These are phyloP conservation scores for Embidobia sp. DNA, from an alignment of 2,888 invertebrate species.

Conservation along the genomic window DNA sequence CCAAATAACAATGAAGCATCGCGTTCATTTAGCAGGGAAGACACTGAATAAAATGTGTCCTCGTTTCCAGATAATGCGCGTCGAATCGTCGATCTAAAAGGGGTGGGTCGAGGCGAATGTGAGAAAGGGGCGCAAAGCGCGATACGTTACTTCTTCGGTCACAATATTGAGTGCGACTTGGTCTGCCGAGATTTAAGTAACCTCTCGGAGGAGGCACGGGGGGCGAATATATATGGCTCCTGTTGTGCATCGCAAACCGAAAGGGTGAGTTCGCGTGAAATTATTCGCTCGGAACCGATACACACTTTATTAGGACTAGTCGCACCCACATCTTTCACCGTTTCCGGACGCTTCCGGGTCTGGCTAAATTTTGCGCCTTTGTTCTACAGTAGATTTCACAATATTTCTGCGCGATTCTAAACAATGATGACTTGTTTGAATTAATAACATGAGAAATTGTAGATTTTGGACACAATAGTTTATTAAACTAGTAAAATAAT, in stretches of 20 bases:
- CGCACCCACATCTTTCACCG: slow-evolving; percentile 44
- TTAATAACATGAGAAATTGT: too few species aligned
- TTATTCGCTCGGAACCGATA: slow-evolving; percentile 73
- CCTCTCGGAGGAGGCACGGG: slow-evolving; percentile 65
- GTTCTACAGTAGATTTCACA: too few species aligned
- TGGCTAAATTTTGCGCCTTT: slow-evolving; percentile 14
- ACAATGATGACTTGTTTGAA: too few species aligned
- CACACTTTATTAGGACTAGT: slow-evolving; percentile 71
- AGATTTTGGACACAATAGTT: too few species aligned
- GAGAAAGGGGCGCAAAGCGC: slow-evolving; percentile 70
- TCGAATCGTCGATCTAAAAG: slow-evolving; percentile 53
- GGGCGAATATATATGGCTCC: slow-evolving; percentile 70
- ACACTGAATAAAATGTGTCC: slow-evolving; percentile 59
- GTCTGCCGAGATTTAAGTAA: slow-evolving; percentile 76
- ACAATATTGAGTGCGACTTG: slow-evolving; percentile 79
- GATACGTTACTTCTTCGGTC: slow-evolving; percentile 78
- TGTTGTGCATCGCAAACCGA: slow-evolving; percentile 65
- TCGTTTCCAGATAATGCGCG: slow-evolving; percentile 50
- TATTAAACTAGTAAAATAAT: too few species aligned
- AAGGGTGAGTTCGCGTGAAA: slow-evolving; percentile 73
- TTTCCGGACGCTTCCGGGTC: slow-evolving; percentile 29
- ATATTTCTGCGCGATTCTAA: too few species aligned
- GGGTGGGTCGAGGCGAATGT: slow-evolving; percentile 57
- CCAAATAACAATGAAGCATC: slow-evolving; percentile 45
- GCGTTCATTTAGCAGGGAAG: slow-evolving; percentile 47